These are phyloP conservation scores for Nephila pilipes DNA, from an alignment of 1,140 invertebrate species.

Conservation along the genomic window DNA sequence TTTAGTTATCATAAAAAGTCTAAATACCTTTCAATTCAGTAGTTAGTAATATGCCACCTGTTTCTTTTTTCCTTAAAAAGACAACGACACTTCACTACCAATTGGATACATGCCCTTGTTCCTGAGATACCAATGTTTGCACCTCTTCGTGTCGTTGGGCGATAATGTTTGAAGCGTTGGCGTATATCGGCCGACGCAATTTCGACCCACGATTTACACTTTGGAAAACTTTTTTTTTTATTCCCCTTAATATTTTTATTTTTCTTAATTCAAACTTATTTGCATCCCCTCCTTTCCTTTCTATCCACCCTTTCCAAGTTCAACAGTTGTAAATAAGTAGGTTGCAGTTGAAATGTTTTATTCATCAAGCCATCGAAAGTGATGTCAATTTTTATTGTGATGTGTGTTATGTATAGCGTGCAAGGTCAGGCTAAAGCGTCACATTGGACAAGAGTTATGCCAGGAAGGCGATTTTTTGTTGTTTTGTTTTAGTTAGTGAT, in stretches of 20 bases:
- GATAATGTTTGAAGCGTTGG: conserved; percentile 26
- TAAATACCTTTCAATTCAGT: neutral
- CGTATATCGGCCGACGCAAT: conserved; percentile 50
- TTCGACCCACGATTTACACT: conserved; percentile 39
- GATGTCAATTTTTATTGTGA: conserved; percentile 45
- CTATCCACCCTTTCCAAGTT: neutral
- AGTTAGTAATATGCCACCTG: neutral
- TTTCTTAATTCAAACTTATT: neutral
- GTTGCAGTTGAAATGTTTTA: neutral
- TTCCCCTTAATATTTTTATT: neutral
- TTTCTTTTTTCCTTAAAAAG: neutral
- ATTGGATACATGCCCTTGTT: neutral
- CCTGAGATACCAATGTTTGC: neutral
- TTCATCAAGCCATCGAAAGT: conserved; percentile 38
- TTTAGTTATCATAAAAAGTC: too few relatives aligned
- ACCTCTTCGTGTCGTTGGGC: conserved; percentile 9
- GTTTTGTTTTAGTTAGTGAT: neutral
- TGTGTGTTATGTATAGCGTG: conserved; percentile 35
- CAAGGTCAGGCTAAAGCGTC: conserved; percentile 9
- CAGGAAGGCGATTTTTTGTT: neutral
- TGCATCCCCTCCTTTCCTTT: neutral
- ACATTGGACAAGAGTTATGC: conserved; percentile 10
- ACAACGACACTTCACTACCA: neutral
- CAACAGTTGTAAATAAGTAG: conserved; percentile 37
- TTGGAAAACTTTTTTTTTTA: neutral